phyloP scores from a whole-genome alignment of 2,797 vertebrate genomes.

The Epinephelus awoara region DNA sequence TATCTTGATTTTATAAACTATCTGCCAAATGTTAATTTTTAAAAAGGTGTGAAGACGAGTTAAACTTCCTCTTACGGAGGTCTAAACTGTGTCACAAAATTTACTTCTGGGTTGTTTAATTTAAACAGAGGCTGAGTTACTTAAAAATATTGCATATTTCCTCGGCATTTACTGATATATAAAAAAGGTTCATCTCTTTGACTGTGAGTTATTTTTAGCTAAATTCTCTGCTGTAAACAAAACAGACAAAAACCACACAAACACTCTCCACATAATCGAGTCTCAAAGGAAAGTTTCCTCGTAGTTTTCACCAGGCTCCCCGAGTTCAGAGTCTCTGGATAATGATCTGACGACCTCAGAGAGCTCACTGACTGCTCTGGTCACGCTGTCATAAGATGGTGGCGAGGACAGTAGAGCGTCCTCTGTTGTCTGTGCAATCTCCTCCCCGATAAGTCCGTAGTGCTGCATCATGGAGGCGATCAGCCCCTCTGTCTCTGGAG shows the following conservation, averaged over 20 bases:
- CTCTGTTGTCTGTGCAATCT: conserved; percentile 67
- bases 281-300: conserved; percentile 93
- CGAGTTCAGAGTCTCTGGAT: conserved; percentile 82
- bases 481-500: conserved; percentile 93
- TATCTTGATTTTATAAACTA: neutral
- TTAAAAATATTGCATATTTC: conserved; percentile 69
- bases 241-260: conserved; percentile 66
- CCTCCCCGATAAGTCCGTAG: conserved; percentile 84
- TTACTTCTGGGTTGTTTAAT: conserved; percentile 26
- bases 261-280: conserved; percentile 26
- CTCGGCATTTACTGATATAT: conserved; percentile 47
- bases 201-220: conserved; percentile 77
- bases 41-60: conserved; percentile 2
- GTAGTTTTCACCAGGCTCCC: conserved; percentile 87
- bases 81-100: conserved; percentile 30
- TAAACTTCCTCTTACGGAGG: conserved; percentile 10
- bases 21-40: neutral
- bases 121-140: conserved; percentile 51
- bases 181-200: conserved; percentile 69
- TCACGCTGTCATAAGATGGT: conserved; percentile 94
- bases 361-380: conserved; percentile 85
- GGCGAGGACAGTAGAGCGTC: conserved; percentile 88
- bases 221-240: conserved; percentile 88
- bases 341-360: conserved; percentile 82
- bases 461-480: conserved; percentile 92